Evolutionary conservation across 2,113 vertebrate species (phyloP), one percentile per base, ranked within the genome.

Genomic region (Hemiscyllium ocellatum): DNA sequence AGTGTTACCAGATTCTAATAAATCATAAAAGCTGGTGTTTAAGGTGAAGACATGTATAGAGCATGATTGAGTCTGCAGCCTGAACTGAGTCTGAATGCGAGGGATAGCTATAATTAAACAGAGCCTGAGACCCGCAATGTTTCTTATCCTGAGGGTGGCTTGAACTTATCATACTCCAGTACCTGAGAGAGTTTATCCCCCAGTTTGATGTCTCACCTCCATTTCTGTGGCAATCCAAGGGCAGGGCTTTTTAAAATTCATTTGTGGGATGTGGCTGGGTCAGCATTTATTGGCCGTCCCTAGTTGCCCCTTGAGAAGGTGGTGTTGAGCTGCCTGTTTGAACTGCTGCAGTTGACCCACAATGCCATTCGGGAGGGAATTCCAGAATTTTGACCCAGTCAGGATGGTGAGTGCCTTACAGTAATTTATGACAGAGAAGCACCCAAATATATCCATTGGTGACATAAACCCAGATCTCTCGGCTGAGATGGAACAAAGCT

Each of bases 401-500:
- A 47, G 42, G 42, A 47, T 47, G 42, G 0, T 47, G 42, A 47
- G 42, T 47, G 42, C 42, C 42, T 47, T 47, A 1, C 42, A 47
- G 42, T 95, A 95, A 95, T 76, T 76, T 83, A 95, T 83, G 95
- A 29, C 24, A 52, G 26, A 61, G 83, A 80, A 50, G 22, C 26
- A 83, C 61, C 22, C 95, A 83, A 95, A 95, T 83, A 33, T 95
- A 61, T 15, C 47, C n/a, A n/a, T n/a, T n/a, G n/a, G n/a, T n/a
- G n/a, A n/a, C n/a, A n/a, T n/a, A n/a, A n/a, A n/a, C n/a, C n/a
- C 42, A 2, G 87, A 61, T 83, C 94, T 4, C 61, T 80, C 26
- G 19, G 61, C 69, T 56, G 76, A 42, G 15, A 95, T 50, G 83
- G 72, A 37, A 96, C 42, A 47, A 47, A 47, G 42, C 42, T 47